Base-by-base conservation (phyloP, 1,140 invertebrate species). In the Muscidifurax raptorellus region DNA sequence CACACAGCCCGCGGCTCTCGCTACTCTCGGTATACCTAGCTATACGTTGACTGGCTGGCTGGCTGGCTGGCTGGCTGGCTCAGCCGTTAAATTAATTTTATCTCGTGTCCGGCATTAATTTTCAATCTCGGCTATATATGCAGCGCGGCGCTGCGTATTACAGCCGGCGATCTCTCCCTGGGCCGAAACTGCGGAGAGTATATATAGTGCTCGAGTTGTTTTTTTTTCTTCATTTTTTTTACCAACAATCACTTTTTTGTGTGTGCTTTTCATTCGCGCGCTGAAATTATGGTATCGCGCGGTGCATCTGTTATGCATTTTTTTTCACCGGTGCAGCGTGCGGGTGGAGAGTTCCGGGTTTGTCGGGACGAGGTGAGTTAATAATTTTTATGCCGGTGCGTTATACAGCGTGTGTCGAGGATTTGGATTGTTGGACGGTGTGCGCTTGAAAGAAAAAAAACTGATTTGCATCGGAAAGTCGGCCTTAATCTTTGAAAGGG, bases 21-120 rank as follows among this genome's bases (percentile, higher is more conserved):
- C 64, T 27, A 40, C 59, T 22, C 36, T 18, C 69, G 3, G 13
- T 86, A 87, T 84, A 85, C 83, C 36, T 47, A 36, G 22, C 44
- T 86, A 87, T 82, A 84, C 83, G 36, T 47, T 10, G 10, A 40
- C 36, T 47, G 9, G 28, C 64, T 12, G 6, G 84, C 85, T 87
- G 18, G 52, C 52, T 59, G 18, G 12, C 25, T 13, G 10, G 67
- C 67, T n/a, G 80, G 67, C 81, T 78, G n/a, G 85, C 88, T 89
- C 89, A 88, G 86, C 89, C 89, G 90, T 91, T 92, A 92, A 93
- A 93, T 93, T 93, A 93, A 93, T 93, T 93, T 93, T 93, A 92
- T 93, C 92, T 93, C 90, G 90, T 91, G 89, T 90, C 86, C 85
- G 86, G 69, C 85, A 91, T 92, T 91, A 92, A 92, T 91, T 92